Evolutionary conservation across 2,113 vertebrate genomes (phyloP), one percentile per base, ranked within the genome.

Genomic region (Plecotus auritus): DNA sequence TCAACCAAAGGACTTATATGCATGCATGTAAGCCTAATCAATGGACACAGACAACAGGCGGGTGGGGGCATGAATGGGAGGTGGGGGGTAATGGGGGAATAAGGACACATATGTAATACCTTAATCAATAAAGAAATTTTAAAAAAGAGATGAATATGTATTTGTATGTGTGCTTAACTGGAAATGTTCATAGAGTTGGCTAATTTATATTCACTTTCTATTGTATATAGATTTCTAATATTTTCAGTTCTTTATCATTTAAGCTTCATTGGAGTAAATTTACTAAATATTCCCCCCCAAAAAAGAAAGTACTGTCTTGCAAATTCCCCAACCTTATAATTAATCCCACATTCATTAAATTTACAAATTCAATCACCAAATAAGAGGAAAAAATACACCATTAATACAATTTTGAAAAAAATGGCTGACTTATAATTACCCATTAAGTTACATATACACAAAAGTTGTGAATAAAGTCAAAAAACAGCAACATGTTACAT

Each of bases 121-220:
- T n/a, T n/a, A n/a, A n/a, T n/a, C n/a, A n/a, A n/a, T n/a, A n/a
- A n/a, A n/a, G n/a, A n/a, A n/a, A n/a, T n/a, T n/a, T n/a, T n/a
- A n/a, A n/a, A n/a, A n/a, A 56, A 56, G 54, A 56, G 54, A 22
- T 56, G 54, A 56, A 56, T 56, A 56, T 59, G 20, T 26, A 59
- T 59, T 59, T 59, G 22, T 59, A 59, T 59, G 9, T 59, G 93
- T 97, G 96, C 88, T 97, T 96, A 97, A 93, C 40, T 98, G 96
- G 91, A 98, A 98, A 94, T 98, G 90, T 97, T 96, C 95, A 73
- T 94, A 78, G 93, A 98, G 76, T 90, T 97, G 96, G 98, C 97
- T 98, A 97, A 97, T 98, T 97, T 97, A 98, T 98, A 95, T 97
- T 97, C 96, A 97, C 97, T 98, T 95, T 98, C 98, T 98, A 97